phyloP scores from a whole-genome alignment of 2,113 vertebrate genomes.

The Thinocorus orbignyianus region DNA sequence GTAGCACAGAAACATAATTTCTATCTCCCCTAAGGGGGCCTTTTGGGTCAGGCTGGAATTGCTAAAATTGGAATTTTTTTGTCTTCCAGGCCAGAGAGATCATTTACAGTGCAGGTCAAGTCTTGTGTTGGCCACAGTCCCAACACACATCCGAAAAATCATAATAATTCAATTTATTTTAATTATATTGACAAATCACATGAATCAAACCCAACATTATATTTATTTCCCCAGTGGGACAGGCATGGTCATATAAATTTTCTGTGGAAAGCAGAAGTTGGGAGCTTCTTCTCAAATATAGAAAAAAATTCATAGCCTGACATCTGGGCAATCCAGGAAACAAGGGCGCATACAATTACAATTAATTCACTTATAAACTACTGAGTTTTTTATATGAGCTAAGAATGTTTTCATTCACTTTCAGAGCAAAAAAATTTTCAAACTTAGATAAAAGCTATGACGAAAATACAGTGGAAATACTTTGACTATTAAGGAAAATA shows the following conservation, averaged over 20 bases:
- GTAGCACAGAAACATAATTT: neutral
- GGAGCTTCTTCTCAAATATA: neutral
- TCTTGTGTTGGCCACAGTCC: neutral
- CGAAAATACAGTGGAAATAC: neutral
- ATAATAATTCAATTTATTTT: neutral
- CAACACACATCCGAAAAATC: neutral
- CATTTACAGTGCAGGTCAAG: neutral
- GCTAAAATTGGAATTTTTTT: neutral
- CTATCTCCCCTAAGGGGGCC: neutral
- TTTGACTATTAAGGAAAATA: neutral
- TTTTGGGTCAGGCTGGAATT: neutral
- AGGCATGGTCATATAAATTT: neutral
- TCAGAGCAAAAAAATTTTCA: neutral
- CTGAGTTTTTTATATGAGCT: neutral
- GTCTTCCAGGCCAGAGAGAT: neutral
- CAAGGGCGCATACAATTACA: neutral
- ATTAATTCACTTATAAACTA: neutral
- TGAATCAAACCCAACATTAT: neutral
- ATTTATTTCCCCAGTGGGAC: neutral
- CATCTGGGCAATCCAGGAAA: neutral
- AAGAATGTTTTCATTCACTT: neutral
- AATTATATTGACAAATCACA: neutral
- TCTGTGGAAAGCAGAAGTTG: neutral
- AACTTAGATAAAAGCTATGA: neutral
- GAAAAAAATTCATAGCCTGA: neutral